phyloP scores from a whole-genome alignment of 2,888 invertebrate genomes.

The Cetonia aurata region DNA sequence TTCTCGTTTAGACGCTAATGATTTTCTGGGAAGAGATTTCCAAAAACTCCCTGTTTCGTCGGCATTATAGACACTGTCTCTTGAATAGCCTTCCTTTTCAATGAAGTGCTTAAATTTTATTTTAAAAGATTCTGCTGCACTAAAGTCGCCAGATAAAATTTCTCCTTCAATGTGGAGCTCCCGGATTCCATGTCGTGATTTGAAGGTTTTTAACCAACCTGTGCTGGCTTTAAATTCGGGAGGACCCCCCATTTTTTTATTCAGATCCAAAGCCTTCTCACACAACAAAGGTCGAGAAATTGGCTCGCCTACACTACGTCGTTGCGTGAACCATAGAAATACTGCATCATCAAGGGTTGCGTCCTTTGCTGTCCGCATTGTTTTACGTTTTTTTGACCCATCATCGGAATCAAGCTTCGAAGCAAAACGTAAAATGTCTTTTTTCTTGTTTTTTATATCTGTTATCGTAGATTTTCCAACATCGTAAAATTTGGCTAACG shows the following conservation, averaged over 20 bases:
- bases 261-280: conserved; percentile 48
- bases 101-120: conserved; percentile 35
- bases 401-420: conserved; percentile 29
- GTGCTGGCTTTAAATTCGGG: conserved; percentile 48
- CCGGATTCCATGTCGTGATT: conserved; percentile 50
- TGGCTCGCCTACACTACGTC: conserved; percentile 43
- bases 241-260: conserved; percentile 43
- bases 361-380: conserved; percentile 36
- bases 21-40: conserved; percentile 51
- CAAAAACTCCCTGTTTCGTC: conserved; percentile 54
- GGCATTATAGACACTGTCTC: conserved; percentile 51
- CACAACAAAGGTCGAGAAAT: conserved; percentile 47
- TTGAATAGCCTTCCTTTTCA: conserved; percentile 27
- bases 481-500: conserved; percentile 26
- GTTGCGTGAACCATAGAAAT: conserved; percentile 45
- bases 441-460: conserved; percentile 30
- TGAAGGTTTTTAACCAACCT: conserved; percentile 51
- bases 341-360: conserved; percentile 39
- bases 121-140: conserved; percentile 27
- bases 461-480: conserved; percentile 33
- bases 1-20: conserved; percentile 49
- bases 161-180: conserved; percentile 50
- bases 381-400: conserved; percentile 40
- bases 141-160: conserved; percentile 55
- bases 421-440: conserved; percentile 20